A percentile compares a stretch with the other conserved stretches of the same genome.
Conservation (phyloP, 1,140 invertebrate genomes). For the Orius laevigatus region DNA sequence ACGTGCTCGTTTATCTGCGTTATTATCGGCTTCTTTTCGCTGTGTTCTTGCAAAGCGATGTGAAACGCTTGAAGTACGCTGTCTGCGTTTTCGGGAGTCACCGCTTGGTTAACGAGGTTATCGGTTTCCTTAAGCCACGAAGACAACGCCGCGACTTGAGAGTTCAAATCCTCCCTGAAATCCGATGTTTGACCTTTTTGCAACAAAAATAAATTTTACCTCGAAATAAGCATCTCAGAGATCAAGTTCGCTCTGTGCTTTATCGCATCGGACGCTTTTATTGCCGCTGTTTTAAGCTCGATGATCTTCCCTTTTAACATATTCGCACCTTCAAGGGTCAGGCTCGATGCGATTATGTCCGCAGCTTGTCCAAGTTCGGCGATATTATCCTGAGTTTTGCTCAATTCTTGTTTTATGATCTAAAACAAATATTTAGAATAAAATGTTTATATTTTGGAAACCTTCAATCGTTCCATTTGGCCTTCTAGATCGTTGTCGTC, state of each 20-base stretch:
- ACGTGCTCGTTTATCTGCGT: constrained; percentile 63
- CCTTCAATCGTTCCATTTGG: constrained; percentile 16
- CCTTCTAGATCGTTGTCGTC: constrained; percentile 28
- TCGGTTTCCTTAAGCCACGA: constrained; percentile 67
- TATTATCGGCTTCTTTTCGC: constrained; percentile 57
- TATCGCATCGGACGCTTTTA: constrained; percentile 50
- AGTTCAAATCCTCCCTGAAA: constrained; percentile 61
- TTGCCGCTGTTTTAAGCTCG: constrained; percentile 53
- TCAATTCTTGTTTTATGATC: constrained; percentile 62
- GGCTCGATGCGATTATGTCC: constrained; percentile 55
- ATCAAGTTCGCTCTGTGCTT: constrained; percentile 56
- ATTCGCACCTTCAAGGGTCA: constrained; percentile 57
- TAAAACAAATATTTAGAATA: constrained; percentile 12
- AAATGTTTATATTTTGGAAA: too few relatives aligned
- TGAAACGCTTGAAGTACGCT: constrained; percentile 61
- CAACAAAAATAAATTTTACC: constrained; percentile 17
- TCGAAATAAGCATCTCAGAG: constrained; percentile 58
- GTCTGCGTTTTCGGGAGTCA: constrained; percentile 34
- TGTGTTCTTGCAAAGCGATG: constrained; percentile 59
- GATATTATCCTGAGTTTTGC: constrained; percentile 62
- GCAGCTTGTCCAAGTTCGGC: constrained; percentile 59
- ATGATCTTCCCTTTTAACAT: constrained; percentile 50
- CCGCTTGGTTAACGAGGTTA: not conserved
- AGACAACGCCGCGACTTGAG: constrained; percentile 61
- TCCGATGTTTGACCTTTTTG: not conserved